Evolutionary conservation across 2,113 vertebrate species (phyloP).

Genomic region (Tetrax tetrax): DNA sequence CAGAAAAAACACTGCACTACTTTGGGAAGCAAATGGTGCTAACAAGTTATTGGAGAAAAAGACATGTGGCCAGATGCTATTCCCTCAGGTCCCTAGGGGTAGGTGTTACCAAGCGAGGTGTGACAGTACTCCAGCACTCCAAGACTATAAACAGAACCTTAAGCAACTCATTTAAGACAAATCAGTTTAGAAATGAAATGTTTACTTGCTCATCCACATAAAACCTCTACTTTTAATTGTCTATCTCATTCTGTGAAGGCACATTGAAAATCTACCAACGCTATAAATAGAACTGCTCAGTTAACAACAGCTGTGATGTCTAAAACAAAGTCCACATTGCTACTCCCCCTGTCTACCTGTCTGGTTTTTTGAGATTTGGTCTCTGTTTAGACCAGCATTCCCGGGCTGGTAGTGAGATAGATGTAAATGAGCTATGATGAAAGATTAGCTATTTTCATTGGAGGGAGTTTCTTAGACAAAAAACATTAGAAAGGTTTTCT

Average conservation of each 20-base stretch:
- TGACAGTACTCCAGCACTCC: not conserved
- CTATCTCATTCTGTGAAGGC: conserved; percentile 33
- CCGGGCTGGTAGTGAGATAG: conserved; percentile 28
- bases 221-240: conserved; percentile 29
- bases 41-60: not conserved
- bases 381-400: conserved; percentile 51
- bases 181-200: not conserved
- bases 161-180: conserved; percentile 40
- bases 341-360: conserved; percentile 36
- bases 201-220: not conserved
- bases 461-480: not conserved
- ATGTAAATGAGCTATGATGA: conserved; percentile 58
- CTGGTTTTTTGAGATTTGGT: conserved; percentile 47
- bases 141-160: conserved; percentile 29
- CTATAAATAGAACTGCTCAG: conserved; percentile 38
- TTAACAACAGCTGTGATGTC: conserved; percentile 33
- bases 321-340: conserved; percentile 37
- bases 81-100: not conserved
- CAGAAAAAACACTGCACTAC: not conserved
- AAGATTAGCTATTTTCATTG: conserved; percentile 54
- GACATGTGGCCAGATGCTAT: not conserved
- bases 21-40: not conserved
- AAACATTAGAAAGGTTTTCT: not conserved
- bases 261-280: conserved; percentile 28
- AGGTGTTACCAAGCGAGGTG: not conserved